These are phyloP conservation scores for Galago senegalensis DNA, from an alignment of 2,797 vertebrate species.

Conservation along the genomic window DNA sequence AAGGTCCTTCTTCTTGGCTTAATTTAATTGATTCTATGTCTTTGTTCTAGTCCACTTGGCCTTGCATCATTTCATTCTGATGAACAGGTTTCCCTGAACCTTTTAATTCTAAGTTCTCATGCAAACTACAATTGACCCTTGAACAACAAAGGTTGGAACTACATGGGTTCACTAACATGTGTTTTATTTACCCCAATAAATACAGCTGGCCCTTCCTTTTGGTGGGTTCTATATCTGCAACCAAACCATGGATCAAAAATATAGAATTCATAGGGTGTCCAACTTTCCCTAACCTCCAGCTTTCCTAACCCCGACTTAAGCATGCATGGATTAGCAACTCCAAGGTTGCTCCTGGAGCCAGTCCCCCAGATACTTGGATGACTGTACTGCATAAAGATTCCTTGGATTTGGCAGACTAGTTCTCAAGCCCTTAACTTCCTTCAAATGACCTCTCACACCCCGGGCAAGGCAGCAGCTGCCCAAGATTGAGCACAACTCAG, in stretches of 20 bases:
- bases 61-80: neutral
- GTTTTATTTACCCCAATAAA: neutral
- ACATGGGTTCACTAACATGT: neutral
- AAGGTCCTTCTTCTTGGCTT: neutral
- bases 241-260: neutral
- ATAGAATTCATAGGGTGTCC: neutral
- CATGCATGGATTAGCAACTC: too few relatives aligned
- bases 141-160: neutral
- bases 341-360: neutral
- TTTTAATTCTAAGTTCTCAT: slow-evolving; percentile 18
- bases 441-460: neutral
- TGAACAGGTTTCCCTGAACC: neutral
- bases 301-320: neutral
- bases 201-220: neutral
- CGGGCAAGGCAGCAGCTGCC: neutral
- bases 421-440: neutral
- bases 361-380: neutral
- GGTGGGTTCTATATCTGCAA: neutral
- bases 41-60: neutral
- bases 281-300: neutral
- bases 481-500: neutral
- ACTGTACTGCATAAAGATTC: neutral
- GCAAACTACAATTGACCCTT: neutral
- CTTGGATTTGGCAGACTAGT: neutral
- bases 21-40: slow-evolving; percentile 1